Conservation (phyloP, 1,140 invertebrate species). For the Bradynema listronoti region DNA sequence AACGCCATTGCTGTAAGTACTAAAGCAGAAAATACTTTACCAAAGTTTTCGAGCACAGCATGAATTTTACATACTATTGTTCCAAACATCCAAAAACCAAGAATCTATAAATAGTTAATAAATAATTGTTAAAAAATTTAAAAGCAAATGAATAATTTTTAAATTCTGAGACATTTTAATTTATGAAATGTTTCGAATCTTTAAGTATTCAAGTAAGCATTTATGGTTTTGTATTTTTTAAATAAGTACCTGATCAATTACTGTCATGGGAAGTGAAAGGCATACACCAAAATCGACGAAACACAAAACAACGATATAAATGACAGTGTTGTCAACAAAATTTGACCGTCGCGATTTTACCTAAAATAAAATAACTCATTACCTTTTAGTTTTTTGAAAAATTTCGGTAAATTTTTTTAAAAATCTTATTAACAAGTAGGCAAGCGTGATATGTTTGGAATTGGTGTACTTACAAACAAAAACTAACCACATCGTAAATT, state of each 20-base stretch:
- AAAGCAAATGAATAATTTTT: no score
- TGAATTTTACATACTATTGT: slow-evolving; percentile 52
- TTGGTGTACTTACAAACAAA: no score
- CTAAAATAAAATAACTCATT: slow-evolving; percentile 36
- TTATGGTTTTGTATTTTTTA: neutral
- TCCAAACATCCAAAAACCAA: slow-evolving; percentile 58
- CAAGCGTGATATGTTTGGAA: no score
- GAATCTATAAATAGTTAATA: slow-evolving; percentile 40
- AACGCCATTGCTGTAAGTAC: slow-evolving; percentile 56
- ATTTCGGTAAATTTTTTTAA: neutral
- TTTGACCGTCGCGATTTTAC: slow-evolving; percentile 42
- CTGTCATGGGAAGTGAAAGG: slow-evolving; percentile 53
- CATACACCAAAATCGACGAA: slow-evolving; percentile 57
- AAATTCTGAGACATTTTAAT: no score
- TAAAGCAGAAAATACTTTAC: slow-evolving; percentile 54
- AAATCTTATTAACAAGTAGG: no score
- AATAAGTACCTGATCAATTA: slow-evolving; percentile 57
- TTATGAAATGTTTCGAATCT: no score
- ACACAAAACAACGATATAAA: slow-evolving; percentile 54
- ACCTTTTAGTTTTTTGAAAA: no score
- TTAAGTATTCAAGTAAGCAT: no score
- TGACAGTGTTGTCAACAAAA: slow-evolving; percentile 53
- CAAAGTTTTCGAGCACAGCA: slow-evolving; percentile 56
- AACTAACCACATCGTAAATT: slow-evolving; percentile 50
- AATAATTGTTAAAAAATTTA: slow-evolving; percentile 12